Conservation (phyloP, 2,888 invertebrate species). For the Agonopterix arenella region DNA sequence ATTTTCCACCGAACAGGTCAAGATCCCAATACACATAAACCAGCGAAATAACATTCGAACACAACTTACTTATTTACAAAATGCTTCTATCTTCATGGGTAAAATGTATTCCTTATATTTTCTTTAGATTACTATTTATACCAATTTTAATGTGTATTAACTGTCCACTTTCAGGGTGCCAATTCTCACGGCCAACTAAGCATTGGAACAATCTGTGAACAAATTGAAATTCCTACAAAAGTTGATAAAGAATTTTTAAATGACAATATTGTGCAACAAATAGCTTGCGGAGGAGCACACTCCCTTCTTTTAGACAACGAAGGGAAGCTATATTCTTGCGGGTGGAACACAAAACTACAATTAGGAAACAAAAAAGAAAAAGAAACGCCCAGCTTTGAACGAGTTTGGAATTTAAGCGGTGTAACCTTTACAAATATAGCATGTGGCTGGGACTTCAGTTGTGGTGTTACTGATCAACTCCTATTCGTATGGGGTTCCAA, state of each 20-base stretch:
- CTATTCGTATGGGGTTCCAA: conserved; percentile 92
- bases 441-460: conserved; percentile 91
- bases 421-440: conserved; percentile 78
- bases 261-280: conserved; percentile 69
- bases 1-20: no score
- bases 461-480: conserved; percentile 82
- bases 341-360: conserved; percentile 87
- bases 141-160: neutral
- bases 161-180: conserved; percentile 80
- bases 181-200: conserved; percentile 91
- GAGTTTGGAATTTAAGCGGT: conserved; percentile 77
- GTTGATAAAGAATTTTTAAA: conserved; percentile 51
- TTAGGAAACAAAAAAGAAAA: conserved; percentile 67
- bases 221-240: conserved; percentile 76
- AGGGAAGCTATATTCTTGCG: conserved; percentile 85
- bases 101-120: neutral
- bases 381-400: conserved; percentile 73
- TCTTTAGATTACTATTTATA: no score
- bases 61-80: neutral
- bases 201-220: conserved; percentile 80
- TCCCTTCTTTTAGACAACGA: conserved; percentile 80
- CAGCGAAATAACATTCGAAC: no score
- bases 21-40: no score
- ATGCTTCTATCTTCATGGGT: neutral
- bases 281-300: conserved; percentile 88